Percentiles rank a stretch among this genome's conserved stretches.
These are phyloP conservation scores for Clarias macrocephalus DNA, from an alignment of 2,113 vertebrate genomes.

Conservation along the genomic window DNA sequence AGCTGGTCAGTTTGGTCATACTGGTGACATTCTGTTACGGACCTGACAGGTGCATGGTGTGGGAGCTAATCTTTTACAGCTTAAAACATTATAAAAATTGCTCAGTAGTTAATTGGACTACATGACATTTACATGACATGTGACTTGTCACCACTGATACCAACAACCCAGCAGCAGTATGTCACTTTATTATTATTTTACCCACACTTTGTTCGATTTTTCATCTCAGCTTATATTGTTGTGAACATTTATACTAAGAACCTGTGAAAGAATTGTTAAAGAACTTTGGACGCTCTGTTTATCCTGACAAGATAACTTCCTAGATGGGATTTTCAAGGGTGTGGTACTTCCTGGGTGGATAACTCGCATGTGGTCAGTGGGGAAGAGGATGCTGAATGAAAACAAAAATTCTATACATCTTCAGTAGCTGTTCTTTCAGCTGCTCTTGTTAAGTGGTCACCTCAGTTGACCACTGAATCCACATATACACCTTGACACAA, in stretches of 20 bases:
- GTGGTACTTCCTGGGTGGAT: background rate
- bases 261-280: background rate
- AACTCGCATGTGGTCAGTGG: background rate
- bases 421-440: background rate
- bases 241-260: background rate
- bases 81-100: background rate
- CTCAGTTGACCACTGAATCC: too few relatives aligned
- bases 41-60: background rate
- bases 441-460: too few relatives aligned
- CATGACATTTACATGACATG: background rate
- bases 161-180: background rate
- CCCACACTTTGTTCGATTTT: background rate
- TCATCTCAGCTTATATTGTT: background rate
- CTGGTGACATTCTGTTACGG: background rate
- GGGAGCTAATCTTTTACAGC: background rate
- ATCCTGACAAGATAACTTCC: background rate
- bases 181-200: background rate
- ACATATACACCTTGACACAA: too few relatives aligned
- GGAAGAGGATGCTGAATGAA: background rate
- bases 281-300: background rate
- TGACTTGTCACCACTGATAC: background rate
- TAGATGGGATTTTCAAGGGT: background rate
- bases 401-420: background rate
- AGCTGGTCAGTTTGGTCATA: background rate
- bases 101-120: background rate